phyloP scores from a whole-genome alignment of 2,797 vertebrate species.

The Taeniopygia guttata region DNA sequence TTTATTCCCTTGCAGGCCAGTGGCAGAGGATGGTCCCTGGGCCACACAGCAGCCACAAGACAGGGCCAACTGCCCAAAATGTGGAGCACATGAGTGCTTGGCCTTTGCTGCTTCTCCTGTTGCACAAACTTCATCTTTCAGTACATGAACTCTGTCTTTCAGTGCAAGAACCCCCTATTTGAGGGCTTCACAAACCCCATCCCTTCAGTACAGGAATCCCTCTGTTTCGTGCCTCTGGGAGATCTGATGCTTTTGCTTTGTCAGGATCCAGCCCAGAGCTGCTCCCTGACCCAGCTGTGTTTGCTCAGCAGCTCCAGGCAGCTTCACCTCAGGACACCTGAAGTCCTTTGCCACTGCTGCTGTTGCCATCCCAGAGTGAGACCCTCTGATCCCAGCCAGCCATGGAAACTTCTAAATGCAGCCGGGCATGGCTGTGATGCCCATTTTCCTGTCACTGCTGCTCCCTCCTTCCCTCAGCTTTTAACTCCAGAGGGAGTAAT shows the following conservation, averaged over 20 bases:
- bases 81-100: not conserved
- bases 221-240: fast-evolving
- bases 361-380: fast-evolving
- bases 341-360: not conserved
- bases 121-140: not conserved
- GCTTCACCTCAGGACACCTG: not conserved
- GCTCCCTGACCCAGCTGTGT: not conserved
- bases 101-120: not conserved
- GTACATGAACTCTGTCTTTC: not conserved
- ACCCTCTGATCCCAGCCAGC: not conserved
- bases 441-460: not conserved
- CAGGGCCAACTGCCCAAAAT: fast-evolving
- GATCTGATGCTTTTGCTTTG: not conserved
- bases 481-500: not conserved
- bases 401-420: not conserved
- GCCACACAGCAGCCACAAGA: fast-evolving
- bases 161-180: not conserved
- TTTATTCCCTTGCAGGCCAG: not conserved
- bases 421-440: fast-evolving
- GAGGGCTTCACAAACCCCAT: fast-evolving
- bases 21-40: not conserved
- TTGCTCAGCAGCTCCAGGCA: not conserved
- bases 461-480: not conserved
- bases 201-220: not conserved
- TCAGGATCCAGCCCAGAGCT: not conserved